Conservation (phyloP, 30 jellyfish, hydroid and myxozoan genomes). For the Cassiopea xamachana region DNA sequence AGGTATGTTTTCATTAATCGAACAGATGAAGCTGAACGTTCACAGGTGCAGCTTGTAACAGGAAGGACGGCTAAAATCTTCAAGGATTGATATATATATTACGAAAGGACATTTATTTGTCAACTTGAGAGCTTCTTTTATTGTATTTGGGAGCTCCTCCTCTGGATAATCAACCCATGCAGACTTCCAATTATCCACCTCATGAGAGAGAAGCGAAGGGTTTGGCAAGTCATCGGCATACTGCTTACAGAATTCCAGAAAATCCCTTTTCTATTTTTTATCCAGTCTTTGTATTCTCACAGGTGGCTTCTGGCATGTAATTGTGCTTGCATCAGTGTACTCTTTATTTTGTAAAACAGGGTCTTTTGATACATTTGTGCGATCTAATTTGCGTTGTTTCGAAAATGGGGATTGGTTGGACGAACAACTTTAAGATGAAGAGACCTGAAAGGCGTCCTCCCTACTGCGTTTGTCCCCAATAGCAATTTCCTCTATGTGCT, state of each 20-base stretch:
- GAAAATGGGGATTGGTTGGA: neutral
- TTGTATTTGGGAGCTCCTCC: neutral
- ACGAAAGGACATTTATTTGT: too few relatives aligned
- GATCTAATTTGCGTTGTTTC: too few relatives aligned
- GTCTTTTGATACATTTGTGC: neutral
- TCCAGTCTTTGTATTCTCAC: neutral
- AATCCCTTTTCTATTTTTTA: neutral
- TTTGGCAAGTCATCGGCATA: neutral
- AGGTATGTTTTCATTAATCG: neutral
- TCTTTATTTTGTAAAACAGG: too few relatives aligned
- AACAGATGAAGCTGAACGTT: slow-evolving; percentile 19
- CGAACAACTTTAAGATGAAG: neutral
- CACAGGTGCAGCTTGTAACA: slow-evolving; percentile 21
- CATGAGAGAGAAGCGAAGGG: neutral
- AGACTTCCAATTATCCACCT: neutral
- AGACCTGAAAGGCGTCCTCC: neutral
- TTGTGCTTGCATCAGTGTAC: neutral
- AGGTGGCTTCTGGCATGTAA: neutral
- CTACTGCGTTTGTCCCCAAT: neutral
- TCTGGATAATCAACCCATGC: neutral
- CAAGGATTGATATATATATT: too few relatives aligned
- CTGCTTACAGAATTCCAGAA: neutral
- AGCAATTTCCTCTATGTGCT: neutral
- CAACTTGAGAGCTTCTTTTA: too few relatives aligned
- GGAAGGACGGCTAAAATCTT: too few relatives aligned